Conservation (phyloP, 1,140 invertebrate genomes). For the Drosophila insularis region DNA sequence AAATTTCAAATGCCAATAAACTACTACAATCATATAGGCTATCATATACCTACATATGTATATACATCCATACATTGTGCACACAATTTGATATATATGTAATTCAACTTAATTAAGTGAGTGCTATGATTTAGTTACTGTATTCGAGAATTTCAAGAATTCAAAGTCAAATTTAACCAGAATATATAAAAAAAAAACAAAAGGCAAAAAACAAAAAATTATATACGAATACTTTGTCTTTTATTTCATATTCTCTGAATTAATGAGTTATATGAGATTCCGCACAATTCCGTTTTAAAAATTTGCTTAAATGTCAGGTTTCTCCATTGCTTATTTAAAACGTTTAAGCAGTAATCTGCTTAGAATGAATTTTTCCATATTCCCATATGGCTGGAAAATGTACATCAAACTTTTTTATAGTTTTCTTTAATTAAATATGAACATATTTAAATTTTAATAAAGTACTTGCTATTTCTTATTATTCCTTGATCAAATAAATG, state of each 20-base stretch:
- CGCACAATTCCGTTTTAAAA: not conserved
- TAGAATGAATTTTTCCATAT: too few species aligned
- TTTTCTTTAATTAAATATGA: too few species aligned
- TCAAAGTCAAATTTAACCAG: slow-evolving; percentile 38
- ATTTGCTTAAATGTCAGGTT: not conserved
- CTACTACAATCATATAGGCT: not conserved
- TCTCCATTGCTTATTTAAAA: too few species aligned
- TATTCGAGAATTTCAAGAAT: not conserved
- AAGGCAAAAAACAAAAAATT: not conserved
- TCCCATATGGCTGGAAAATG: too few species aligned
- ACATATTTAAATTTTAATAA: too few species aligned
- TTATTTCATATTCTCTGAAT: slow-evolving; percentile 1
- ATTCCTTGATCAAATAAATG: too few species aligned
- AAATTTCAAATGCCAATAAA: slow-evolving; percentile 10
- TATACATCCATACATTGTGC: not conserved
- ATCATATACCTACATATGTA: not conserved
- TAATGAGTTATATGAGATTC: not conserved
- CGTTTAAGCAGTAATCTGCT: too few species aligned
- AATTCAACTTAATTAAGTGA: slow-evolving; percentile 6
- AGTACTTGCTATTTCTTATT: too few species aligned
- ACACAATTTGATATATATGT: too few species aligned
- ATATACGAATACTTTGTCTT: not conserved
- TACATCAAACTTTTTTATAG: too few species aligned
- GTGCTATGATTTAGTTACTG: slow-evolving; percentile 2
- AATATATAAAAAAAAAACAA: not conserved